Base-by-base conservation (phyloP, 2,113 vertebrate species). In the Plotosus lineatus region DNA sequence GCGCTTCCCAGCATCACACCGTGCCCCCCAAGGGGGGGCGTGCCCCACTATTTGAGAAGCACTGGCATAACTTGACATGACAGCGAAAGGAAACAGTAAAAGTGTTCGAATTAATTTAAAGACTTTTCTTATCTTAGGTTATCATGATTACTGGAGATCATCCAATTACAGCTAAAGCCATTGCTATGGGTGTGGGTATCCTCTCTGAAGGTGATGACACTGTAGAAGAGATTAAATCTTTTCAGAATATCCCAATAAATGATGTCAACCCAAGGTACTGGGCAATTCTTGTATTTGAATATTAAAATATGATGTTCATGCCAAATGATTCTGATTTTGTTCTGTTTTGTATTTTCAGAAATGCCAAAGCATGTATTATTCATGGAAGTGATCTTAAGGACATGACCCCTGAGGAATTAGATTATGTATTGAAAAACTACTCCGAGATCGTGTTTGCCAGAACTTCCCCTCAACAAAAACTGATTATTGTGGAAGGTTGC, bases 61-160 rank as follows among this genome's bases (percentile, higher is more conserved):
- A n/a, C n/a, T n/a, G n/a, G n/a, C n/a, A n/a, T n/a, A n/a, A n/a
- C n/a, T n/a, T n/a, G n/a, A n/a, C n/a, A n/a, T n/a, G n/a, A n/a
- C n/a, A n/a, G n/a, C n/a, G n/a, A n/a, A n/a, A n/a, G n/a, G n/a
- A n/a, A n/a, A n/a, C n/a, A n/a, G n/a, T n/a, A n/a, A n/a, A n/a
- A n/a, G n/a, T n/a, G n/a, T n/a, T n/a, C n/a, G n/a, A n/a, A n/a
- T n/a, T n/a, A n/a, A n/a, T n/a, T n/a, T n/a, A n/a, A n/a, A n/a
- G n/a, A n/a, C n/a, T n/a, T n/a, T n/a, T n/a, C n/a, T n/a, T n/a
- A n/a, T n/a, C n/a, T 50, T 50, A 97, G 97, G 96, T 98, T 77
- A 96, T 98, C 87, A 97, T 98, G 97, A 95, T 98, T 40, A 98
- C 96, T 0, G 96, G 97, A 15, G 96, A 98, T 79, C 96, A 98